These are phyloP conservation scores for Henricia sp. DNA, from an alignment of 53 echinoderm and acorn worm species.

Conservation along the genomic window DNA sequence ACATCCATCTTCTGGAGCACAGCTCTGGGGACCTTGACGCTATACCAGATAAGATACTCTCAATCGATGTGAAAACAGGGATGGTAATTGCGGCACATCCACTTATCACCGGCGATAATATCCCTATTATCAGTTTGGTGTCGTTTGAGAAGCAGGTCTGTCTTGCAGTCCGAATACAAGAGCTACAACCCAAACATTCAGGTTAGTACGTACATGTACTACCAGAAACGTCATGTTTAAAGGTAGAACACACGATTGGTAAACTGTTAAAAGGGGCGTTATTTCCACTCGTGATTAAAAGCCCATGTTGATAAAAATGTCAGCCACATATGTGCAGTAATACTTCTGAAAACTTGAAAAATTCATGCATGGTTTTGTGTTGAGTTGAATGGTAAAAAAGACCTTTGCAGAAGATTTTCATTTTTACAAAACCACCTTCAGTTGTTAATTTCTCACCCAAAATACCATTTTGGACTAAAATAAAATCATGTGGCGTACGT, in stretches of 20 bases:
- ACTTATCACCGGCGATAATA: constrained; percentile 46
- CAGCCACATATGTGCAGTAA: too few relatives aligned
- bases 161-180: constrained; percentile 40
- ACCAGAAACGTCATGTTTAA: background rate
- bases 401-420: background rate
- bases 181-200: background rate
- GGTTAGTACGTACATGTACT: constrained; percentile 12
- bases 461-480: too few relatives aligned
- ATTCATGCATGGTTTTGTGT: too few relatives aligned
- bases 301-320: too few relatives aligned
- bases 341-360: too few relatives aligned
- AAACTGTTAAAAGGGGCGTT: too few relatives aligned
- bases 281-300: too few relatives aligned
- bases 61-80: constrained; percentile 70
- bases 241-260: too few relatives aligned
- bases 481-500: too few relatives aligned
- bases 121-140: constrained; percentile 41
- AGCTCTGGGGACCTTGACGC: constrained; percentile 74
- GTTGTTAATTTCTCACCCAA: too few relatives aligned
- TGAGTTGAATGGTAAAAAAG: too few relatives aligned
- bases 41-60: constrained; percentile 84
- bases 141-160: constrained; percentile 52
- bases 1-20: constrained; percentile 81
- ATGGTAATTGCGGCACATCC: constrained; percentile 77
- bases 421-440: too few relatives aligned